Conservation (phyloP, 1,140 invertebrate species). For the Gonioctena quinquepunctata region DNA sequence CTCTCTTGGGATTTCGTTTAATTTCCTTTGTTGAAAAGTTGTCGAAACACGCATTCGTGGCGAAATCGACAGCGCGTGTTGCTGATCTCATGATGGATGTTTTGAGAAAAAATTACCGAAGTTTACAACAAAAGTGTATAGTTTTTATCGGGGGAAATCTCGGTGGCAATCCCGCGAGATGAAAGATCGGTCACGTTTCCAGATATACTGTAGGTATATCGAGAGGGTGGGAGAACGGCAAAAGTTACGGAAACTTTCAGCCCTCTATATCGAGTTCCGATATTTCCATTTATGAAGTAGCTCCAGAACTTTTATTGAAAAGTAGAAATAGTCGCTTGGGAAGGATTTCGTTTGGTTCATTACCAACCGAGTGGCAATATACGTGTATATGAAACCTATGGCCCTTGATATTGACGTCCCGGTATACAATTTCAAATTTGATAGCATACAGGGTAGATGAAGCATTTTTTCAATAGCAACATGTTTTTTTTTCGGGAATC, state of each 20-base stretch:
- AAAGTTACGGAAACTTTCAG: constrained; percentile 38
- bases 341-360: not conserved
- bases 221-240: constrained; percentile 33
- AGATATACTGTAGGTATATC: constrained; percentile 33
- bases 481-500: no score
- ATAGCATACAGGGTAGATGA: no score
- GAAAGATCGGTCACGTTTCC: constrained; percentile 54
- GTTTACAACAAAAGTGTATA: constrained; percentile 55
- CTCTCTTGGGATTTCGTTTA: constrained; percentile 30
- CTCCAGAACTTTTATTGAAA: not conserved
- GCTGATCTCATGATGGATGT: constrained; percentile 54
- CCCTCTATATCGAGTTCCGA: not conserved
- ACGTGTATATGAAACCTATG: no score
- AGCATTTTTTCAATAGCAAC: no score
- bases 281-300: constrained; percentile 2
- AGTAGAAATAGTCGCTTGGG: not conserved
- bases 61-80: constrained; percentile 34
- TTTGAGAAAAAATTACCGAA: constrained; percentile 56
- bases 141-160: constrained; percentile 56
- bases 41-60: constrained; percentile 14
- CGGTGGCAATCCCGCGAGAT: constrained; percentile 52
- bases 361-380: no score
- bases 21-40: constrained; percentile 26
- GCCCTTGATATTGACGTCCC: no score
- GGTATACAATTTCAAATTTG: no score